Base-by-base conservation (phyloP, 2,888 invertebrate genomes). In the Neocrepidodera transversa region DNA sequence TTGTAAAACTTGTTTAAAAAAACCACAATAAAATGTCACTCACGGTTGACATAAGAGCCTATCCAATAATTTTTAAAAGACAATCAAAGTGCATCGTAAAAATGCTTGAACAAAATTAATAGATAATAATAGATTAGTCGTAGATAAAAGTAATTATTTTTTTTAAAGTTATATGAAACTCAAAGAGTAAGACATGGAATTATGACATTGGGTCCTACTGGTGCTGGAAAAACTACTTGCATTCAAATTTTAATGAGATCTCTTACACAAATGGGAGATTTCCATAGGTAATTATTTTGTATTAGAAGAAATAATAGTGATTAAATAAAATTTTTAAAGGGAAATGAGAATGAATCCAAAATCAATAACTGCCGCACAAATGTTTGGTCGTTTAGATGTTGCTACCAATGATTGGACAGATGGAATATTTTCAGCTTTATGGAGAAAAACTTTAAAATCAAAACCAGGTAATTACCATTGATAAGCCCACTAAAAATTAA, bases 341-440 rank as follows among this genome's bases (percentile, higher is more conserved):
- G 97, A 97, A 83, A 95, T 97, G 95, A 84, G 97, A 66, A 97
- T 97, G 97, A 97, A 97, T 80, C 97, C 97, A 0, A 97, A 97
- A 82, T 93, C 97, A 11, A 97, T 97, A 73, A 97, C 97, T 10
- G 93, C 97, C 0, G 89, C 96, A 0, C 97, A 97, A 83, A 97
- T 97, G 97, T 97, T 97, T 77, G 97, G 97, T 0, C 86, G 95
- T 20, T 82, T 97, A 16, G 97, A 97, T 75, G 97, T 97, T 0
- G 96, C 97, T 1, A 97, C 97, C 1, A 97, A 97, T 75, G 97
- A 97, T 75, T 97, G 97, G 97, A 97, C 97, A 0, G 97, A 97
- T 78, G 97, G 97, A 4, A 96, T 97, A 72, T 97, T 97, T 80
- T 96, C 97, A 0, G 95, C 97, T 0, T 82, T 97, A 0, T 97